Percentiles rank a stretch among this genome's conserved stretches.
Evolutionary conservation across 2,888 invertebrate genomes (phyloP).

Genomic region (Elmis aenea): DNA sequence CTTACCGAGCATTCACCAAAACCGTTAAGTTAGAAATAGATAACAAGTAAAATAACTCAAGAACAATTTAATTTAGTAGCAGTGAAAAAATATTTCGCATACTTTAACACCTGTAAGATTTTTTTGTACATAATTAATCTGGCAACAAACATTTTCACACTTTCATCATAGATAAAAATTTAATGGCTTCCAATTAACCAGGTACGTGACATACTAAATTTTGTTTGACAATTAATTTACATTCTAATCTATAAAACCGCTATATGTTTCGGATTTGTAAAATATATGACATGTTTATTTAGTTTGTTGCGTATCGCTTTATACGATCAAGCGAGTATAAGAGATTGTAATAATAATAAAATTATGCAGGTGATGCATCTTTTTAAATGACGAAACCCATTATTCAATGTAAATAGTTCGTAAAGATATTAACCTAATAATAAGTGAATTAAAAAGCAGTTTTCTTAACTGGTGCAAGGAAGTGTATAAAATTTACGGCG

Average conservation of each 20-base stretch:
- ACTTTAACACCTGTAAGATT: slow-evolving; percentile 4
- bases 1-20: no score
- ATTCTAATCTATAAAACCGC: slow-evolving; percentile 4
- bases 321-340: no score
- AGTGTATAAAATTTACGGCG: slow-evolving; percentile 19
- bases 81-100: no score
- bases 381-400: no score
- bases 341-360: no score
- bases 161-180: slow-evolving; percentile 5
- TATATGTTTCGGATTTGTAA: slow-evolving; percentile 1
- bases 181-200: slow-evolving; percentile 8
- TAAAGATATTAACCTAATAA: slow-evolving; percentile 18
- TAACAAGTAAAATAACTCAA: no score
- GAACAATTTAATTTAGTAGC: no score
- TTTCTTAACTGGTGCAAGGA: slow-evolving; percentile 20
- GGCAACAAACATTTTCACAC: slow-evolving; percentile 9
- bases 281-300: slow-evolving; percentile 8
- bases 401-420: no score
- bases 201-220: slow-evolving; percentile 10
- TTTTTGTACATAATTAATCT: slow-evolving; percentile 9
- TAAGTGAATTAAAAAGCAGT: slow-evolving; percentile 20
- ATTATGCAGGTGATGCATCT: no score
- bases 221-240: slow-evolving; percentile 11
- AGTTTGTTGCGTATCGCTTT: no score
- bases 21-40: no score